Percentiles rank a stretch among this genome's conserved stretches.
Evolutionary conservation across 2,797 vertebrate genomes (phyloP).

Genomic region (Trachurus trachurus): DNA sequence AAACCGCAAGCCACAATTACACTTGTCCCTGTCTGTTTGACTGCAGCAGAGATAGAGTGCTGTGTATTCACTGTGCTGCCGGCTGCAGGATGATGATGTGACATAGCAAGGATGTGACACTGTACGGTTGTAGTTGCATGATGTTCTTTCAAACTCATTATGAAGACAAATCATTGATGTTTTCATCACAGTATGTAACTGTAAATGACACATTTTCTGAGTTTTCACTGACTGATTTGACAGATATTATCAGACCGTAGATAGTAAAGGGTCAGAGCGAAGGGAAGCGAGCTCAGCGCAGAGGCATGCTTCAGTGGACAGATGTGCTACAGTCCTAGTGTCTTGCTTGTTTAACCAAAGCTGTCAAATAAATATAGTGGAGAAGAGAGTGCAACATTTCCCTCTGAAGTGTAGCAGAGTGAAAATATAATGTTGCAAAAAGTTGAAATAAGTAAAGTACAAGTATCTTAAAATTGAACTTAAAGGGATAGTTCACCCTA

Average conservation of each 20-base stretch:
- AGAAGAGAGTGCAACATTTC: too few relatives aligned
- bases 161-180: neutral
- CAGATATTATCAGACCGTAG: neutral
- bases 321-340: too few relatives aligned
- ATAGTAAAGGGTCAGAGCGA: too few relatives aligned
- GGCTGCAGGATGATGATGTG: conserved; percentile 45
- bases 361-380: too few relatives aligned
- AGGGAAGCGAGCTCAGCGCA: too few relatives aligned
- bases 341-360: too few relatives aligned
- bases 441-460: too few relatives aligned
- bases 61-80: conserved; percentile 16
- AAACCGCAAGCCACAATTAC: conserved; percentile 82
- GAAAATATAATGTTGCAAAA: too few relatives aligned
- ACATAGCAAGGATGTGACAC: conserved; percentile 35
- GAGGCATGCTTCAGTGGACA: too few relatives aligned
- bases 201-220: neutral
- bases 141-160: conserved; percentile 13
- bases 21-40: conserved; percentile 81
- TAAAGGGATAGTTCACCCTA: too few relatives aligned
- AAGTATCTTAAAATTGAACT: too few relatives aligned
- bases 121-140: conserved; percentile 1
- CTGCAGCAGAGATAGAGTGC: conserved; percentile 60
- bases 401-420: too few relatives aligned
- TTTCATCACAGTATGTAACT: neutral
- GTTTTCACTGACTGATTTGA: neutral